Evolutionary conservation across 2,113 vertebrate genomes (phyloP).

Genomic region (Aphyosemion australe): DNA sequence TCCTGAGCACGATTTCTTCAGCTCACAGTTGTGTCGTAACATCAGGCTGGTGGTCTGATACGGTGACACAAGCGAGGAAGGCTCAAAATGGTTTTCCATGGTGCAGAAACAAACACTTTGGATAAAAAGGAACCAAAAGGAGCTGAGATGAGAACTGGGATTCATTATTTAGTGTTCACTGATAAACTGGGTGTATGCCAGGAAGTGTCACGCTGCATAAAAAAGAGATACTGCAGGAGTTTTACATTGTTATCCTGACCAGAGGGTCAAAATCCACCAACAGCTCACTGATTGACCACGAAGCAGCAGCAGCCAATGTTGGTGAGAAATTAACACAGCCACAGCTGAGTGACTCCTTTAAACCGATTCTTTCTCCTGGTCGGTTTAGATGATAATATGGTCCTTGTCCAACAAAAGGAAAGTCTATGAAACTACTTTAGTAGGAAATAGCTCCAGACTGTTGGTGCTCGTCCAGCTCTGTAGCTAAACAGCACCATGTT

Average conservation of each 20-base stretch:
- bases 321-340: constrained; percentile 45
- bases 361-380: neutral
- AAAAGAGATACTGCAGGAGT: neutral
- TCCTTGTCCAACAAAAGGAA: too few species aligned
- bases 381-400: neutral
- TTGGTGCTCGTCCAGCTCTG: too few species aligned
- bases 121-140: neutral
- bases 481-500: too few species aligned
- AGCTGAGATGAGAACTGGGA: neutral
- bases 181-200: too few species aligned
- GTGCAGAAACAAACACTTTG: neutral
- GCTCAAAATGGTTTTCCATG: neutral
- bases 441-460: too few species aligned
- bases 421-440: too few species aligned
- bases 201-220: too few species aligned
- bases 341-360: constrained; percentile 6
- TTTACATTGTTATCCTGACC: constrained; percentile 7
- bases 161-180: neutral
- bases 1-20: neutral
- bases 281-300: constrained; percentile 32
- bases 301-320: constrained; percentile 2
- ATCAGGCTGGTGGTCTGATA: neutral
- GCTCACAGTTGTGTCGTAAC: constrained; percentile 4
- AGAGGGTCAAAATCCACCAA: constrained; percentile 52
- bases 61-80: neutral